Evolutionary conservation across 2,888 invertebrate genomes (phyloP), one percentile per base, ranked within the genome.

Genomic region (Nomada flava): DNA sequence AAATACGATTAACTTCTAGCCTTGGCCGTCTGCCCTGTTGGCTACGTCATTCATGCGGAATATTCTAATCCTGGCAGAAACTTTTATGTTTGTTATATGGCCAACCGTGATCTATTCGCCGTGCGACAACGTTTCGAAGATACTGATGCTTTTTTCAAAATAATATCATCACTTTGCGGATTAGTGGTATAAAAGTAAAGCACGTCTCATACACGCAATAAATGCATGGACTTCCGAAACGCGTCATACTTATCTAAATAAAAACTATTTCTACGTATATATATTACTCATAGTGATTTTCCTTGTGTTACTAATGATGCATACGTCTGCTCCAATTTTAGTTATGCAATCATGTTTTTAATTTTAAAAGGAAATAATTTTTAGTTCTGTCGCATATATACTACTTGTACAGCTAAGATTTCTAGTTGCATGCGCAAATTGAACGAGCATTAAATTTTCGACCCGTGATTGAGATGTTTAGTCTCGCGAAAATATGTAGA

Each of bases 161-260:
- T 7, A 36, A 36, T 36, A 36, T 36, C 36, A 36, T 36, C 36
- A 65, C 18, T 23, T 29, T 10, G 10, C 42, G 9, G 36, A 36
- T 36, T 36, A 36, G 36, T 36, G 36, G 36, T 36, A 36, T 36
- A 36, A 36, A 36, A 29, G 29, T 29, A 7, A 53, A 53, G 65
- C 36, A 44, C 44, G 26, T 62, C 53, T 62, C 23, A 29, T 26
- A 11, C 57, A 60, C 60, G 77, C 72, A 71, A 59, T 62, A 63
- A 79, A 83, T 57, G 64, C 72, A 50, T 68, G 75, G 72, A 87
- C 83, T 86, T 89, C 89, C 88, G 84, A 84, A 83, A 70, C 74
- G 86, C 83, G 73, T 90, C 86, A 70, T 78, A 79, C 89, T 88
- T 89, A 65, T 65, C 63, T 71, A 62, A 26, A 26, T 50, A 72